Percentiles rank a stretch among this genome's conserved stretches.
Conservation (phyloP, 2,888 invertebrate species). For the Thysanoteuthis rhombus region DNA sequence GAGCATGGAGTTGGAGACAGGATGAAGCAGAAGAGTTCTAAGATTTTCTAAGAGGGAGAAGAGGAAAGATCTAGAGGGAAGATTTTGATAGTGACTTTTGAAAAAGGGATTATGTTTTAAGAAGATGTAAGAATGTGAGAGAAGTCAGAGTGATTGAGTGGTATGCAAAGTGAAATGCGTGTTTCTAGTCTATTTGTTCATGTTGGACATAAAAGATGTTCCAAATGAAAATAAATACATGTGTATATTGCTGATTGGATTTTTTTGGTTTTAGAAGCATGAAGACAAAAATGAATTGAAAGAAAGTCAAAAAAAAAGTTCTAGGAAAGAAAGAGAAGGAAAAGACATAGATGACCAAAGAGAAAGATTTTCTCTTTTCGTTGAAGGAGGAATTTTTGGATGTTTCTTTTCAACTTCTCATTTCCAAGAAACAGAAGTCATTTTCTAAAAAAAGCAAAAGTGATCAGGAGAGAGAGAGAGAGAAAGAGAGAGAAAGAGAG, state of each 20-base stretch:
- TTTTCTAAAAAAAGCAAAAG: not conserved
- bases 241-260: not conserved
- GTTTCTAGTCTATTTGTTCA: not conserved
- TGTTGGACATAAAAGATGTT: not conserved
- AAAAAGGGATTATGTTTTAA: not conserved
- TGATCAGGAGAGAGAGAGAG: not conserved
- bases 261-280: not conserved
- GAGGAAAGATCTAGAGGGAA: not conserved
- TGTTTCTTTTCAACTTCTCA: not conserved
- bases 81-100: not conserved
- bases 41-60: not conserved
- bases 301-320: not conserved
- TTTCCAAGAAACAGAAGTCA: not conserved
- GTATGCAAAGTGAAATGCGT: not conserved
- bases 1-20: conserved; percentile 27
- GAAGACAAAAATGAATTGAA: not conserved
- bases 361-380: not conserved
- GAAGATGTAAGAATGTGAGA: not conserved
- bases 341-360: not conserved
- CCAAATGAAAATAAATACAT: not conserved
- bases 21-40: conserved; percentile 22
- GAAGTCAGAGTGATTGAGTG: not conserved
- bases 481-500: not conserved
- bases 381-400: not conserved
- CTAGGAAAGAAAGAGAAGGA: not conserved